A percentile compares a stretch with the other conserved stretches of the same genome.
Conservation (phyloP, 2,797 vertebrate species). For the Jordanella pulchra region DNA sequence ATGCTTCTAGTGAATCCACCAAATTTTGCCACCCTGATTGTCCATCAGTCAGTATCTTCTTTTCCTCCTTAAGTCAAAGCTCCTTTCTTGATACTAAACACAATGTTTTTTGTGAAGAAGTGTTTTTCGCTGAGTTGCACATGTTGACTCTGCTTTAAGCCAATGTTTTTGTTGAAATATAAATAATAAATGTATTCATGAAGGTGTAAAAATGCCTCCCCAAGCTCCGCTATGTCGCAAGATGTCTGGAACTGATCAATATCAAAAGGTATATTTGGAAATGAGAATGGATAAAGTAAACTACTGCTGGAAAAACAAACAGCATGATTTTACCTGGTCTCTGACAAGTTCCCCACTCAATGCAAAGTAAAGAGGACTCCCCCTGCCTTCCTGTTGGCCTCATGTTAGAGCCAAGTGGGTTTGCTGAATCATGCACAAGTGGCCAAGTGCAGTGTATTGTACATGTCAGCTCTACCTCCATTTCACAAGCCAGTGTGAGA, state of each 20-base stretch:
- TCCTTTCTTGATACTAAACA: slow-evolving; percentile 23
- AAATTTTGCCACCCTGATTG: slow-evolving; percentile 14
- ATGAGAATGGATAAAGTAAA: slow-evolving; percentile 12
- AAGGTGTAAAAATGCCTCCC: slow-evolving; percentile 57
- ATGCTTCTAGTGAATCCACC: slow-evolving; percentile 10
- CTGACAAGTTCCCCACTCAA: slow-evolving; percentile 22
- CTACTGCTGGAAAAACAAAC: slow-evolving; percentile 18
- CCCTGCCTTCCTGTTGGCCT: slow-evolving; percentile 41
- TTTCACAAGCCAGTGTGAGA: slow-evolving; percentile 42
- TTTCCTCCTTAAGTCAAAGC: slow-evolving; percentile 25
- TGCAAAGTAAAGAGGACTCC: slow-evolving; percentile 38
- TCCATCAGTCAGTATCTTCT: slow-evolving; percentile 27
- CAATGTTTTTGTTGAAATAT: slow-evolving; percentile 28
- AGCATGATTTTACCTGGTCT: slow-evolving; percentile 25
- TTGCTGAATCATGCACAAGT: slow-evolving; percentile 32
- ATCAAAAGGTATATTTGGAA: slow-evolving; percentile 34
- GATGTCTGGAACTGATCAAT: slow-evolving; percentile 34
- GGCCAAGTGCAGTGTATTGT: slow-evolving; percentile 36
- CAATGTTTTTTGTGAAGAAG: slow-evolving; percentile 17
- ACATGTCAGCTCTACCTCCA: slow-evolving; percentile 40
- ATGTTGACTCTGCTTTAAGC: slow-evolving; percentile 28
- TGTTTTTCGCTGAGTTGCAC: slow-evolving; percentile 13
- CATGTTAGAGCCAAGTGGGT: slow-evolving; percentile 46
- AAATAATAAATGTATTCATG: slow-evolving; percentile 53
- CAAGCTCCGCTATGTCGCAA: slow-evolving; percentile 30